Base-by-base conservation (phyloP, 2,797 vertebrate species). In the Sebastes goodei region DNA sequence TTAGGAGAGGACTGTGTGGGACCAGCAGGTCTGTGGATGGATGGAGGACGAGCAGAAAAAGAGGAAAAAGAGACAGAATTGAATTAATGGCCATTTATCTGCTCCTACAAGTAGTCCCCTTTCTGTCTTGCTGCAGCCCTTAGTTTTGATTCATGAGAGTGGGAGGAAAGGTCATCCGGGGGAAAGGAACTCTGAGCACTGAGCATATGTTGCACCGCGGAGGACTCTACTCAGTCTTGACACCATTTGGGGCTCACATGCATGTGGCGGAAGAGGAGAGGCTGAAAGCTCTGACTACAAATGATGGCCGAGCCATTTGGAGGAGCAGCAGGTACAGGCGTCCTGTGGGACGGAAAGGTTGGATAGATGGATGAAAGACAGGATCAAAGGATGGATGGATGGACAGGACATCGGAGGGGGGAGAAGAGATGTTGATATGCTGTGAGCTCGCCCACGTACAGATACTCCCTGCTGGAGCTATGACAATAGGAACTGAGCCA, bases 181-280 rank as follows among this genome's bases (percentile, higher is more conserved):
- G 71, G 83, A 84, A 71, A 76, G 79, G 71, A 83, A 67, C 76
- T 81, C 74, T 23, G 71, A 82, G 84, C 71, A 62, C 60, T 38
- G 89, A 90, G 82, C 91, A 93, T 90, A 93, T 93, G 92, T 52
- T 63, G 91, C 88, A 71, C 84, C 80, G 33, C 72, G 23, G 88
- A 86, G 76, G 74, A 88, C 87, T 85, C 93, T 32, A 84, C 85
- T 90, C 82, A 74, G 82, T 71, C 80, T 61, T 64, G 82, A 91
- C 91, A 91, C 86, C 93, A 84, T 83, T 90, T 86, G 83, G 91
- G 76, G 82, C 78, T 89, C 52, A 27, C 65, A 79, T 29, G 88
- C 88, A 84, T 85, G 89, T 76, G 89, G 86, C 35, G 88, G 76
- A 87, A 84, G 53, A 63, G 80, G 29, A 84, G 76, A 77, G 84